Evolutionary conservation across 2,888 invertebrate genomes (phyloP).

Genomic region (Conchocele bisecta): DNA sequence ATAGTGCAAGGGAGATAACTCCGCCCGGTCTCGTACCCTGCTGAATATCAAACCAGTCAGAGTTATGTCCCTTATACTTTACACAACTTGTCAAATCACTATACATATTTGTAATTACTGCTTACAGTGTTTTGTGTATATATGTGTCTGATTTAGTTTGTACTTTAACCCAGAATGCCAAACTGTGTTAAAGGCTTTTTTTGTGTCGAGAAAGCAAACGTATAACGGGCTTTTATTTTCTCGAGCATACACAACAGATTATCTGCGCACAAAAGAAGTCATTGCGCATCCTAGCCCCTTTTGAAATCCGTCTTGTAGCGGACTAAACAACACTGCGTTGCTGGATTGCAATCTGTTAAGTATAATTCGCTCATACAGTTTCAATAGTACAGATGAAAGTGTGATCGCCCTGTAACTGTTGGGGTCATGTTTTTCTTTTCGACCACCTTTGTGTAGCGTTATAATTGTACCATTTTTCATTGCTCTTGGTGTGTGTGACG

Average conservation of each 20-base stretch:
- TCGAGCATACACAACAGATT: constrained; percentile 1
- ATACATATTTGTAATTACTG: neutral
- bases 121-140: neutral
- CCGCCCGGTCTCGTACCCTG: constrained; percentile 10
- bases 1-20: neutral
- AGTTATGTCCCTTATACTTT: constrained; percentile 2
- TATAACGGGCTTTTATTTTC: constrained; percentile 7
- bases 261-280: neutral
- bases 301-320: constrained; percentile 5
- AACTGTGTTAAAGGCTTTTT: constrained; percentile 7
- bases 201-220: constrained; percentile 9
- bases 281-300: neutral
- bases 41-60: neutral
- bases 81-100: neutral
- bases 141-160: too few species aligned
- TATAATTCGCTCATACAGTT: constrained; percentile 7
- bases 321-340: neutral
- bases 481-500: too few species aligned
- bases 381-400: constrained; percentile 7
- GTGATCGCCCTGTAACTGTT: constrained; percentile 1
- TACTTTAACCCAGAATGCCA: constrained; percentile 13
- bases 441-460: constrained; percentile 9
- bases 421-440: neutral
- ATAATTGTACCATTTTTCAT: constrained; percentile 6
- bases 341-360: neutral